phyloP scores from a whole-genome alignment of 2,888 invertebrate genomes.

The Aphidoletes aphidimyza region DNA sequence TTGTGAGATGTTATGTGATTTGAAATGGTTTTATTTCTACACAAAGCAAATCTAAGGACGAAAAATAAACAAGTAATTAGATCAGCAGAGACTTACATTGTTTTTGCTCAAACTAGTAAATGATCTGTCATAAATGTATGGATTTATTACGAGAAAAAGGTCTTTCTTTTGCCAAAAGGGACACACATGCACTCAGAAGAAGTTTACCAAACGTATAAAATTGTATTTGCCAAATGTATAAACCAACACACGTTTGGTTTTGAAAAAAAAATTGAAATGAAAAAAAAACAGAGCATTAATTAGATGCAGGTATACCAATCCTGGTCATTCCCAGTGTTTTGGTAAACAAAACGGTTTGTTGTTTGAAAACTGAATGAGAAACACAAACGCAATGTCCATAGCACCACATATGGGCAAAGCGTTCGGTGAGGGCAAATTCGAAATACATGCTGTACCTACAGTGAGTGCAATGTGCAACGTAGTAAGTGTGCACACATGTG shows the following conservation, averaged over 20 bases:
- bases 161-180: not conserved
- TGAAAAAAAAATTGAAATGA: not conserved
- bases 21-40: not conserved
- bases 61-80: not conserved
- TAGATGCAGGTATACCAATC: conserved; percentile 27
- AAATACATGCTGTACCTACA: not conserved
- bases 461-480: conserved; percentile 35
- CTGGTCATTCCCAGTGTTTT: no score
- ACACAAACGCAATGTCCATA: not conserved
- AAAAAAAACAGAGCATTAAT: not conserved
- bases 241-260: not conserved
- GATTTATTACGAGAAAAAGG: not conserved
- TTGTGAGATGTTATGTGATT: conserved; percentile 45
- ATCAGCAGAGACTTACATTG: not conserved
- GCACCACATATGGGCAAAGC: not conserved
- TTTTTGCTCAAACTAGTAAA: not conserved
- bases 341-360: not conserved
- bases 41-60: not conserved
- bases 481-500: not conserved
- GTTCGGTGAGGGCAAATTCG: not conserved
- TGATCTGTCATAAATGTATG: conserved; percentile 9
- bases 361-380: no score
- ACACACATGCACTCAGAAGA: not conserved
- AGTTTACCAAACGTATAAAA: not conserved
- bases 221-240: not conserved